Conservation (phyloP, 2,888 invertebrate species). For the Cataglyphis cursor region DNA sequence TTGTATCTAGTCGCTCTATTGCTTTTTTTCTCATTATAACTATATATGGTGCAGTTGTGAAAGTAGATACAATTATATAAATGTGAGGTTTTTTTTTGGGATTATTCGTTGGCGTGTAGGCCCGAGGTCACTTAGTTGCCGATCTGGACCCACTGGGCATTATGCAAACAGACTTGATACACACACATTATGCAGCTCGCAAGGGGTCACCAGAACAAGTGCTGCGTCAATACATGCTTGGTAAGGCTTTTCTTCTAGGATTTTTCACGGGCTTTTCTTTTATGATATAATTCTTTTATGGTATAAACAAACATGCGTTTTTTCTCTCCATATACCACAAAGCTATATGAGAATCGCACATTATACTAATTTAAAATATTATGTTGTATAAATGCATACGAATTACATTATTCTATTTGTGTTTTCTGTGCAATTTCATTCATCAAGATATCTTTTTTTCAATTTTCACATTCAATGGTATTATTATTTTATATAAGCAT, state of each 20-base stretch:
- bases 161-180: slow-evolving; percentile 91
- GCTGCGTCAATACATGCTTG: slow-evolving; percentile 90
- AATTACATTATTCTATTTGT: neutral
- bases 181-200: slow-evolving; percentile 87
- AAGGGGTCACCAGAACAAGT: slow-evolving; percentile 89
- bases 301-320: slow-evolving; percentile 33
- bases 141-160: slow-evolving; percentile 98
- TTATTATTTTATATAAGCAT: slow-evolving; percentile 53
- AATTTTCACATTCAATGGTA: slow-evolving; percentile 43
- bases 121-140: slow-evolving; percentile 97
- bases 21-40: slow-evolving; percentile 38
- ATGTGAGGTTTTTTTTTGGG: slow-evolving; percentile 77
- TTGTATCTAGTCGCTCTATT: neutral
- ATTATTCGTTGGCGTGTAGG: slow-evolving; percentile 88
- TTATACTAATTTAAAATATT: slow-evolving; percentile 35
- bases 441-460: slow-evolving; percentile 56
- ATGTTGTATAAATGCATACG: slow-evolving; percentile 5
- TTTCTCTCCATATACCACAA: slow-evolving; percentile 42
- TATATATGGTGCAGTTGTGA: slow-evolving; percentile 47
- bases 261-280: slow-evolving; percentile 68
- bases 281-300: slow-evolving; percentile 1
- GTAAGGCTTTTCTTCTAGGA: slow-evolving; percentile 87
- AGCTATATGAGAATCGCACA: slow-evolving; percentile 54
- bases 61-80: slow-evolving; percentile 65
- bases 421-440: slow-evolving; percentile 18